These are phyloP conservation scores for Anoncus sp. DNA, from an alignment of 2,888 invertebrate genomes.

Conservation along the genomic window DNA sequence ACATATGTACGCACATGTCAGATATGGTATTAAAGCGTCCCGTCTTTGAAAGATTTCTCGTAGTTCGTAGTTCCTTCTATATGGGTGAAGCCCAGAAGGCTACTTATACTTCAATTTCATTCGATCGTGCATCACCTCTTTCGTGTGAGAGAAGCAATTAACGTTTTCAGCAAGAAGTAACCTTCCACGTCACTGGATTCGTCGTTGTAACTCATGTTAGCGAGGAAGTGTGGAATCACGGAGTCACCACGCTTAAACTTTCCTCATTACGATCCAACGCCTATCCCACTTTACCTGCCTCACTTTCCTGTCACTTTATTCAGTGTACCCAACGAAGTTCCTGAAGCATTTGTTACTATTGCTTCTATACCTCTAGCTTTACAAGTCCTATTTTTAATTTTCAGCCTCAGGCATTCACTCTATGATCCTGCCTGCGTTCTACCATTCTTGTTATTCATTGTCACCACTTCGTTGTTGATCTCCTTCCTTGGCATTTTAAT, in stretches of 20 bases:
- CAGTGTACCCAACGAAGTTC: conserved; percentile 35
- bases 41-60: no score
- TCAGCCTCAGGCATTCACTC: conserved; percentile 65
- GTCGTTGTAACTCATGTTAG: conserved; percentile 58
- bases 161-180: conserved; percentile 65
- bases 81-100: neutral
- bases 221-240: conserved; percentile 38
- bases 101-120: neutral
- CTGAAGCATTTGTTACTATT: conserved; percentile 17
- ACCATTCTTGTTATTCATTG: conserved; percentile 31
- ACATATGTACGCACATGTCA: no score
- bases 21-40: no score
- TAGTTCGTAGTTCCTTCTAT: neutral
- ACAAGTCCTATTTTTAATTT: conserved; percentile 37
- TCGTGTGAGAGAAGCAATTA: conserved; percentile 78
- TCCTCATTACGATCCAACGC: conserved; percentile 69
- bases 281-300: conserved; percentile 36
- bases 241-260: conserved; percentile 70
- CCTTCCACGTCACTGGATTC: conserved; percentile 57
- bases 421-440: conserved; percentile 22
- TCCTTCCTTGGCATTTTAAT: conserved; percentile 15
- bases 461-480: conserved; percentile 26
- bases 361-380: conserved; percentile 40
- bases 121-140: conserved; percentile 2
- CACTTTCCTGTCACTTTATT: conserved; percentile 40